phyloP scores from a whole-genome alignment of 30 jellyfish, hydroid and myxozoan genomes.

The Hydractinia echinata region DNA sequence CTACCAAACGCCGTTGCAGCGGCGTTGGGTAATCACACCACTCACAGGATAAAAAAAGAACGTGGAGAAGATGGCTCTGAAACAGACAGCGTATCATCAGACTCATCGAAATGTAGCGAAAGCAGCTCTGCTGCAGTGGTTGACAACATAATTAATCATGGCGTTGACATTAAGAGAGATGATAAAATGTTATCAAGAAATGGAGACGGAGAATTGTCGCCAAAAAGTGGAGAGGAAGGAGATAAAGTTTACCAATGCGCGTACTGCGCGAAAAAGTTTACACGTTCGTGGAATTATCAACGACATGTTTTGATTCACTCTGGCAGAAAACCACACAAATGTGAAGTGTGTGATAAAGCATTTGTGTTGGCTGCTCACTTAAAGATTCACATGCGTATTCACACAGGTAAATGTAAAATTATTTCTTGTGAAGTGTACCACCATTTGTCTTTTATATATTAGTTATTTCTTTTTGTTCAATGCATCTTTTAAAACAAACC shows the following conservation, averaged over 20 bases:
- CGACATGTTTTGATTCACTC: slow-evolving; percentile 94
- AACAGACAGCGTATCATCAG: slow-evolving; percentile 35
- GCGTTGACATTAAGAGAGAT: slow-evolving; percentile 3
- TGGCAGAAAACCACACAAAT: slow-evolving; percentile 97
- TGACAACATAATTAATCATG: slow-evolving; percentile 31
- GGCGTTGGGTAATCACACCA: not conserved
- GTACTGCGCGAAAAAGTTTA: slow-evolving; percentile 72
- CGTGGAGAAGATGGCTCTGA: slow-evolving; percentile 12
- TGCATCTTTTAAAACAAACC: not conserved
- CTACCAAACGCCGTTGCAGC: slow-evolving; percentile 20
- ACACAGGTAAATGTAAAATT: slow-evolving; percentile 37
- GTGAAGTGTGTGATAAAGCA: slow-evolving; percentile 95
- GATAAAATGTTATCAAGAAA: slow-evolving; percentile 10
- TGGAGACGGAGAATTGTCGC: slow-evolving; percentile 71
- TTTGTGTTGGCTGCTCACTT: slow-evolving; percentile 94
- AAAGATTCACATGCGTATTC: slow-evolving; percentile 88
- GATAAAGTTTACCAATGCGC: slow-evolving; percentile 87
- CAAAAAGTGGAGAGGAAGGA: slow-evolving; percentile 70
- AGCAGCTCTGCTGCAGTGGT: slow-evolving; percentile 37
- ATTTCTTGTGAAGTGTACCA: not conserved
- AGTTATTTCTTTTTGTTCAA: too few species aligned
- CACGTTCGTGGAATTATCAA: slow-evolving; percentile 95
- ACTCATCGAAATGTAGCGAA: slow-evolving; percentile 35
- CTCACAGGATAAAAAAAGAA: not conserved
- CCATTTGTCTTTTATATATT: too few species aligned